A percentile compares a stretch with the other conserved stretches of the same genome.
Conservation (phyloP, 2,113 vertebrate genomes). For the Anhinga rufa region DNA sequence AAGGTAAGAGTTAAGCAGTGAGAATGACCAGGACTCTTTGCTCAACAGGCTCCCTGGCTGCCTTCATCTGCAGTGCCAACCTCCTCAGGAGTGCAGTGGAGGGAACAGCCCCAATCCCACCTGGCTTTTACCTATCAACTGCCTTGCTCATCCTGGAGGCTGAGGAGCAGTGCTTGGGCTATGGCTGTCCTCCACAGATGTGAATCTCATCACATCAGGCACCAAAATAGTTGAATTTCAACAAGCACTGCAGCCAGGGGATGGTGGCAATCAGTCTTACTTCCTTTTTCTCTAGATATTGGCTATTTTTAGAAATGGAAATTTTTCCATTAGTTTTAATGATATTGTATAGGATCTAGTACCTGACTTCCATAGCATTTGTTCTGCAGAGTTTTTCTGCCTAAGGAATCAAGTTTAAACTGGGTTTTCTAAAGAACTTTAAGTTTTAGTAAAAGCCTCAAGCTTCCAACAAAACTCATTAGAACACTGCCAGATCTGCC, state of each 20-base stretch:
- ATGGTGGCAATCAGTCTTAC: neutral
- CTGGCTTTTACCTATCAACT: neutral
- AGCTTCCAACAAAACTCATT: neutral
- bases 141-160: neutral
- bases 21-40: neutral
- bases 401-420: neutral
- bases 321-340: neutral
- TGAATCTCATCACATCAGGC: neutral
- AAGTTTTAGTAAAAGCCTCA: neutral
- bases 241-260: neutral
- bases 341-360: neutral
- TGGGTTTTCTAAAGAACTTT: neutral
- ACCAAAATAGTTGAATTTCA: neutral
- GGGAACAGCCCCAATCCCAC: neutral
- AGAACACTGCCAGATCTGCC: neutral
- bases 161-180: neutral
- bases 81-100: neutral
- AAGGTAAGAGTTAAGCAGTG: neutral
- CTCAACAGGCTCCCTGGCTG: neutral
- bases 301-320: neutral
- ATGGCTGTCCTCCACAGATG: neutral
- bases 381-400: neutral
- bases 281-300: neutral
- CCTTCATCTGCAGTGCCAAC: neutral
- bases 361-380: neutral